These are phyloP conservation scores for Agapornis roseicollis DNA, from an alignment of 2,113 vertebrate species.

Conservation along the genomic window DNA sequence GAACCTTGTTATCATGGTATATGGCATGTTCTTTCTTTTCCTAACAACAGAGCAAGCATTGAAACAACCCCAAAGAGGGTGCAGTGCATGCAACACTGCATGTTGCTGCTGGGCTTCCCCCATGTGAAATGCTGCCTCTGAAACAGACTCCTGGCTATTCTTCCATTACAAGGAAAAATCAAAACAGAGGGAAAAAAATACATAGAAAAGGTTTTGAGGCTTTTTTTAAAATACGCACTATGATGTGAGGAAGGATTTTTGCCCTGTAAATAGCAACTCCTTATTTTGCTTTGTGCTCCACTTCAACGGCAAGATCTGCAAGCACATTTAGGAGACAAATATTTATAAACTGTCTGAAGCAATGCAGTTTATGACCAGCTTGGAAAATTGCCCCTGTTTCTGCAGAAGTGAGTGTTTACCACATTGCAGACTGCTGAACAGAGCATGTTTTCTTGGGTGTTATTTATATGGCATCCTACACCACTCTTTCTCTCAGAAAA, in stretches of 20 bases:
- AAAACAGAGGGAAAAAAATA: not conserved
- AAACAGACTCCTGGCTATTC: not conserved
- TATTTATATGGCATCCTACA: not conserved
- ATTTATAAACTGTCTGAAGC: constrained; percentile 29
- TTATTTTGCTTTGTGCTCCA: not conserved
- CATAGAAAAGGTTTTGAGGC: not conserved
- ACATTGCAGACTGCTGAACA: not conserved
- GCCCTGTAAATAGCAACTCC: not conserved
- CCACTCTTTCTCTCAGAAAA: not conserved
- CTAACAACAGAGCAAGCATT: not conserved
- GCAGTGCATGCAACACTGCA: rapidly evolving
- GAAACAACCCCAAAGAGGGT: not conserved
- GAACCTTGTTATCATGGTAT: not conserved
- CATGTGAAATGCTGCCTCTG: not conserved
- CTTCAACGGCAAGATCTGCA: not conserved
- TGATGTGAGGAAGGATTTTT: not conserved
- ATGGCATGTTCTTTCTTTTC: not conserved
- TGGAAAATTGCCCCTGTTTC: not conserved
- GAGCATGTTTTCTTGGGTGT: not conserved
- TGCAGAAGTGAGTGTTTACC: not conserved
- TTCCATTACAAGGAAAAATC: not conserved
- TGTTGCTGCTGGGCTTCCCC: not conserved
- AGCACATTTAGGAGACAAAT: not conserved
- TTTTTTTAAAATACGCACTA: not conserved
- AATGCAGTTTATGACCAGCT: not conserved